phyloP scores from a whole-genome alignment of 1,140 invertebrate species.

The Orchestia grillus region DNA sequence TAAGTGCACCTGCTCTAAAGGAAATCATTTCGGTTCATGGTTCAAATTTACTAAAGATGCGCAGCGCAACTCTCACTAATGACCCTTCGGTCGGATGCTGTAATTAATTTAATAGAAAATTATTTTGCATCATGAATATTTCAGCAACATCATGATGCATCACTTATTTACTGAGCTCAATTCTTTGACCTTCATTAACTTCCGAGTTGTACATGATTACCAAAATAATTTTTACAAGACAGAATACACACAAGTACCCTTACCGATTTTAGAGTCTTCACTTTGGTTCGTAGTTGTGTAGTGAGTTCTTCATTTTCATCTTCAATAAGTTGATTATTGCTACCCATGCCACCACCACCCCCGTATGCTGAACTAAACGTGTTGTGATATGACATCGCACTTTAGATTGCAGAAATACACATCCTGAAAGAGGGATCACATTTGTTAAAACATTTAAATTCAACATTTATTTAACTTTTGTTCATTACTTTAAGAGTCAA shows the following conservation, averaged over 20 bases:
- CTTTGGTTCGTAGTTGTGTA: constrained; percentile 41
- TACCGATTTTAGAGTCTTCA: constrained; percentile 41
- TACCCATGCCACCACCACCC: background rate
- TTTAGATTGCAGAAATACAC: background rate
- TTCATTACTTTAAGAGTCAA: too few species aligned
- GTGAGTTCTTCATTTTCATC: constrained; percentile 44
- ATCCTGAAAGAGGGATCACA: background rate
- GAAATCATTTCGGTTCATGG: background rate
- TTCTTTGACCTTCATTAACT: background rate
- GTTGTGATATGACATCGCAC: background rate
- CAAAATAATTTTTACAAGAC: background rate
- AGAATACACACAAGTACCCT: background rate
- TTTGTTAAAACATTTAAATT: background rate
- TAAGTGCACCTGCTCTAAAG: background rate
- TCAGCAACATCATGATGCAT: background rate
- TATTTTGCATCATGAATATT: background rate
- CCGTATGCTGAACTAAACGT: background rate
- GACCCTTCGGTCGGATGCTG: background rate
- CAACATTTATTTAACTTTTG: background rate
- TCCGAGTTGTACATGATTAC: background rate
- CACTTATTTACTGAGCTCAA: background rate
- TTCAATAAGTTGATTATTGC: constrained; percentile 20
- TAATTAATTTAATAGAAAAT: background rate
- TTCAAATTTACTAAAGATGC: background rate
- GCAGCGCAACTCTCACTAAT: background rate